Percentiles rank a stretch among this genome's conserved stretches.
Evolutionary conservation across 2,113 vertebrate species (phyloP).

Genomic region (Geothlypis trichas): DNA sequence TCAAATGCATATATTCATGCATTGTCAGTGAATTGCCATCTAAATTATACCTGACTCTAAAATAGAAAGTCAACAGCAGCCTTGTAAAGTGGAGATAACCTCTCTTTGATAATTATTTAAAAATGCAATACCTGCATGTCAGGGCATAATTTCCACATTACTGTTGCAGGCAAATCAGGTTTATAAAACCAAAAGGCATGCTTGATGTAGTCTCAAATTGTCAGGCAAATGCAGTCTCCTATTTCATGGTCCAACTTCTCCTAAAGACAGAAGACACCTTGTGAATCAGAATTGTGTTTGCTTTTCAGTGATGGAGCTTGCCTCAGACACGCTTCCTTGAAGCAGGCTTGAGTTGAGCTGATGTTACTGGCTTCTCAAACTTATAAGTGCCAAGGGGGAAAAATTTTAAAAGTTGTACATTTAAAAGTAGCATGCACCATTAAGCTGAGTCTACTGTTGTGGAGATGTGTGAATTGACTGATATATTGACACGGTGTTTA

Average conservation of each 20-base stretch:
- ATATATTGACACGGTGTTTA: slow-evolving; percentile 38
- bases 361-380: background rate
- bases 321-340: background rate
- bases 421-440: slow-evolving; percentile 31
- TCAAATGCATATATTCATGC: background rate
- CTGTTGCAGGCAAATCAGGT: background rate
- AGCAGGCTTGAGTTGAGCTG: background rate
- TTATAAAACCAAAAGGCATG: background rate
- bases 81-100: background rate
- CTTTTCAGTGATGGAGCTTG: background rate
- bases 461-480: slow-evolving; percentile 15
- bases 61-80: background rate
- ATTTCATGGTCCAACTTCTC: background rate
- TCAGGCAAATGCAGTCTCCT: background rate
- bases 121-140: background rate
- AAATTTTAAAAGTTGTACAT: slow-evolving; percentile 15
- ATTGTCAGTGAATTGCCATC: background rate
- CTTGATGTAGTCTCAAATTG: background rate
- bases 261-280: background rate
- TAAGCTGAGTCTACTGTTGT: slow-evolving; percentile 30
- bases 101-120: background rate
- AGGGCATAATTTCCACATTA: fast-evolving
- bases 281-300: background rate
- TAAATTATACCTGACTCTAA: background rate
- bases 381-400: background rate